These are phyloP conservation scores for Hylaeus anthracinus DNA, from an alignment of 1,140 invertebrate species.

Conservation along the genomic window DNA sequence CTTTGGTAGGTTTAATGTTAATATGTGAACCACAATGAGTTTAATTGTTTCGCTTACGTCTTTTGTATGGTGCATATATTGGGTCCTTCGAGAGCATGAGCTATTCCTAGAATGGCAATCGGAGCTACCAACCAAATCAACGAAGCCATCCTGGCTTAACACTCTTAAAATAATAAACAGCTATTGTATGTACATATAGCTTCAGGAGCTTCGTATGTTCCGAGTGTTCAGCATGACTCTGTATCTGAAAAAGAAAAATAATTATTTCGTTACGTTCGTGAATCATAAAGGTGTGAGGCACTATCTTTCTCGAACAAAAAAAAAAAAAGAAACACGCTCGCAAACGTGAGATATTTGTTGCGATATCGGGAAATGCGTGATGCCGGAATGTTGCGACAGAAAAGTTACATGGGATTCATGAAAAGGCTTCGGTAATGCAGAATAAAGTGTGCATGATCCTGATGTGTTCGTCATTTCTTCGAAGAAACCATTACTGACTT, in stretches of 20 bases:
- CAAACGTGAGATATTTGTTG: too few relatives aligned
- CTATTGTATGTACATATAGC: not conserved
- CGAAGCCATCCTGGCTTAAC: constrained; percentile 25
- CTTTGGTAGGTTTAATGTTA: too few relatives aligned
- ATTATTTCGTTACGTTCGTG: not conserved
- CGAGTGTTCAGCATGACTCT: not conserved
- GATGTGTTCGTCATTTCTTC: too few relatives aligned
- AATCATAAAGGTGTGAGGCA: too few relatives aligned
- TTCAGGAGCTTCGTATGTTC: not conserved
- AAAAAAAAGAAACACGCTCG: too few relatives aligned
- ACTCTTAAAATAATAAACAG: too few relatives aligned
- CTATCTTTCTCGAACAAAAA: too few relatives aligned
- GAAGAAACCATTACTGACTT: too few relatives aligned
- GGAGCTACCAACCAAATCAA: constrained; percentile 44
- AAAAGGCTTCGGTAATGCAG: not conserved
- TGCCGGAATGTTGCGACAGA: not conserved
- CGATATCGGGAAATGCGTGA: too few relatives aligned
- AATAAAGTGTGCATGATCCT: too few relatives aligned
- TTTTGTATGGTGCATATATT: constrained; percentile 77
- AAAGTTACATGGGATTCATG: too few relatives aligned
- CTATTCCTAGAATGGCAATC: constrained; percentile 24
- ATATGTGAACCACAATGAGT: too few relatives aligned
- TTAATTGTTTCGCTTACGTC: constrained; percentile 61
- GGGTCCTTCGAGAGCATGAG: constrained; percentile 71
- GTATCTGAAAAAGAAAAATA: constrained; percentile 8